Conservation (phyloP, 2,888 invertebrate genomes). For the Tachina grossa region DNA sequence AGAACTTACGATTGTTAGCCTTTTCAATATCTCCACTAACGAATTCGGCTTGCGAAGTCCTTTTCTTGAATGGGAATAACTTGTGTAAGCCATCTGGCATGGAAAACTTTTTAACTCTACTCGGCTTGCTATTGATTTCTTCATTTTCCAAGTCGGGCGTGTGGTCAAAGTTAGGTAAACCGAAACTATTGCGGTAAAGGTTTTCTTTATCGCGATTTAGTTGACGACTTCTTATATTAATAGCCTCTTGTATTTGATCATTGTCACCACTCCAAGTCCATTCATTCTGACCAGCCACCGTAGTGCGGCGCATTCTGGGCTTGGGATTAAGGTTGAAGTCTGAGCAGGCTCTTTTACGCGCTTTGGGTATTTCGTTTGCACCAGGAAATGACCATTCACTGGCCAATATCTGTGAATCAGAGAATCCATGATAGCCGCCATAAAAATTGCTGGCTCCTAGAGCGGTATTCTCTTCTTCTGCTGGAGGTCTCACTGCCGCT, state of each 20-base stretch:
- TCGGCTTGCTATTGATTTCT: conserved; percentile 72
- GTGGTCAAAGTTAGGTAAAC: conserved; percentile 70
- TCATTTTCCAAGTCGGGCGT: conserved; percentile 76
- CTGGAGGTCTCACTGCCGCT: conserved; percentile 84
- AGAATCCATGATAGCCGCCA: conserved; percentile 87
- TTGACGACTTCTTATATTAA: conserved; percentile 79
- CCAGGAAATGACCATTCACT: conserved; percentile 86
- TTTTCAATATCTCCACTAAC: conserved; percentile 53
- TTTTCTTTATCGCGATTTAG: conserved; percentile 74
- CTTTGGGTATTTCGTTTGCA: conserved; percentile 81
- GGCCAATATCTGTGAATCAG: conserved; percentile 89
- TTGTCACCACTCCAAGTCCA: conserved; percentile 83
- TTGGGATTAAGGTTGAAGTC: conserved; percentile 83
- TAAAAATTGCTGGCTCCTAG: conserved; percentile 76
- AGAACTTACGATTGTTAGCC: conserved; percentile 76
- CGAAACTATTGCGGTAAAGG: conserved; percentile 73
- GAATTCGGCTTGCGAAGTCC: conserved; percentile 76
- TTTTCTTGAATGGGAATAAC: conserved; percentile 81
- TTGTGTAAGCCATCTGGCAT: conserved; percentile 80
- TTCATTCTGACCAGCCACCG: conserved; percentile 77
- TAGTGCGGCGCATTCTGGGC: conserved; percentile 72
- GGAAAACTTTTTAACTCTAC: conserved; percentile 79
- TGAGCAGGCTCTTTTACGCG: conserved; percentile 85
- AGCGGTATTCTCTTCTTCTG: conserved; percentile 82
- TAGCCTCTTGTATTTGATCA: conserved; percentile 82